Evolutionary conservation across 1,140 invertebrate species (phyloP).

Genomic region (Portunus trituberculatus): DNA sequence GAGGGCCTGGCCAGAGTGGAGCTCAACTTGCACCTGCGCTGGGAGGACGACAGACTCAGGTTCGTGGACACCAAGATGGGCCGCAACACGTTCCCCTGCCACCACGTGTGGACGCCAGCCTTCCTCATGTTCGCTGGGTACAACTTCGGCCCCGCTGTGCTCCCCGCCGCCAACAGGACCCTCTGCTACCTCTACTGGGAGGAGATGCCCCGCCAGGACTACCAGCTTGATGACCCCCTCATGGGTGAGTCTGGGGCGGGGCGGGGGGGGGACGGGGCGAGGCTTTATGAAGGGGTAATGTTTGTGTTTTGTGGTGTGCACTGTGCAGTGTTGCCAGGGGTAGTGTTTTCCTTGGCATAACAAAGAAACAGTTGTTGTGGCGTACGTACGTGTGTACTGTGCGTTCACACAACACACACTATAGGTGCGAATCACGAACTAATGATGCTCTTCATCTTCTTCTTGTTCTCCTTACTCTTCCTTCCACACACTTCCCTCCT

Average conservation of each 20-base stretch:
- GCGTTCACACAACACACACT: too few species aligned
- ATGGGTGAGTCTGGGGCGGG: slow-evolving; percentile 48
- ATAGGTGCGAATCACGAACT: too few species aligned
- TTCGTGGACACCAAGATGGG: slow-evolving; percentile 27
- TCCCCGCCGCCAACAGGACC: neutral
- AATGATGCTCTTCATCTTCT: neutral
- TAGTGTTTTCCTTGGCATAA: neutral
- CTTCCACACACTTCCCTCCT: too few species aligned
- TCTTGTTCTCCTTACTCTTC: too few species aligned
- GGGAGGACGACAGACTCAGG: slow-evolving; percentile 20
- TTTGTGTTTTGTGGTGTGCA: neutral
- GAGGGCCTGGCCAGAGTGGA: neutral
- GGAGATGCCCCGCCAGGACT: too few species aligned
- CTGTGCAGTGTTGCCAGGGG: neutral
- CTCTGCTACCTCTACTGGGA: slow-evolving; percentile 36
- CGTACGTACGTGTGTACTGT: too few species aligned
- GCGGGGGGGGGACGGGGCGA: too few species aligned
- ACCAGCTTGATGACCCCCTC: slow-evolving; percentile 28
- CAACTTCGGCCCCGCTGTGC: neutral
- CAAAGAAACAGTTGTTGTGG: too few species aligned
- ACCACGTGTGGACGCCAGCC: neutral
- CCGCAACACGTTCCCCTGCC: neutral
- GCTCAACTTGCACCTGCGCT: neutral
- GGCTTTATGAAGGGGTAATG: too few species aligned
- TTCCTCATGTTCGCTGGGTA: neutral